Conservation (phyloP, 2,888 invertebrate species). For the Leucoptera coffeella region DNA sequence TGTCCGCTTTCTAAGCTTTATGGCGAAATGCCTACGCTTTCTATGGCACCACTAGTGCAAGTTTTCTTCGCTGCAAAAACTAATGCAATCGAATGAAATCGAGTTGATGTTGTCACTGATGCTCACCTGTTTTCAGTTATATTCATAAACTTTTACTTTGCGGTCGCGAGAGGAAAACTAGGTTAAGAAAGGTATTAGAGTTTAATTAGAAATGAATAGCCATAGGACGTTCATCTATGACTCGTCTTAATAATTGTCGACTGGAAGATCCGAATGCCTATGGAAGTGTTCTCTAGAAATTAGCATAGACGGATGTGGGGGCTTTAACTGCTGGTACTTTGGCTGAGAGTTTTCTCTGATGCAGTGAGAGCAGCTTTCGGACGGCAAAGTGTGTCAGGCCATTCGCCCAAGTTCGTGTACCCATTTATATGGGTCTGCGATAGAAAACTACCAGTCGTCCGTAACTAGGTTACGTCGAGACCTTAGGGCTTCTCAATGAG, state of each 20-base stretch:
- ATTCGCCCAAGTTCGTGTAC: slow-evolving; percentile 31
- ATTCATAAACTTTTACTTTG: slow-evolving; percentile 1
- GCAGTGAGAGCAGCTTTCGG: slow-evolving; percentile 37
- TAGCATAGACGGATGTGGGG: slow-evolving; percentile 49
- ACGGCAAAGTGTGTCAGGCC: slow-evolving; percentile 38
- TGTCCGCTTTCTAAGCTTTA: slow-evolving; percentile 48
- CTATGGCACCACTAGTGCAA: slow-evolving; percentile 46
- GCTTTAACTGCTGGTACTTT: slow-evolving; percentile 46
- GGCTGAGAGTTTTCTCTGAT: slow-evolving; percentile 46
- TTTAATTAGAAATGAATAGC: no score
- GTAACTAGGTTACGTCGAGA: no score
- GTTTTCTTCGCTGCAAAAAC: slow-evolving; percentile 36
- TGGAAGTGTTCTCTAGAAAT: slow-evolving; percentile 45
- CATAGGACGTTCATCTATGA: no score
- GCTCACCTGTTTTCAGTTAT: slow-evolving; percentile 2
- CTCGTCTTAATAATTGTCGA: no score
- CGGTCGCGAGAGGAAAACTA: no score
- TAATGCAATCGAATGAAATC: slow-evolving; percentile 39
- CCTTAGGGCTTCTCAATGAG: slow-evolving; percentile 23
- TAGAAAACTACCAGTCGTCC: slow-evolving; percentile 39
- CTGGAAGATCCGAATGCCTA: no score
- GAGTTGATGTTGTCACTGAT: slow-evolving; percentile 27
- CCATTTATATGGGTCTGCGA: slow-evolving; percentile 42
- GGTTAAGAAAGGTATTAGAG: no score
- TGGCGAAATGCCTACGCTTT: slow-evolving; percentile 48